Evolutionary conservation across 2,113 vertebrate genomes (phyloP), one percentile per base, ranked within the genome.

Genomic region (Riparia riparia): DNA sequence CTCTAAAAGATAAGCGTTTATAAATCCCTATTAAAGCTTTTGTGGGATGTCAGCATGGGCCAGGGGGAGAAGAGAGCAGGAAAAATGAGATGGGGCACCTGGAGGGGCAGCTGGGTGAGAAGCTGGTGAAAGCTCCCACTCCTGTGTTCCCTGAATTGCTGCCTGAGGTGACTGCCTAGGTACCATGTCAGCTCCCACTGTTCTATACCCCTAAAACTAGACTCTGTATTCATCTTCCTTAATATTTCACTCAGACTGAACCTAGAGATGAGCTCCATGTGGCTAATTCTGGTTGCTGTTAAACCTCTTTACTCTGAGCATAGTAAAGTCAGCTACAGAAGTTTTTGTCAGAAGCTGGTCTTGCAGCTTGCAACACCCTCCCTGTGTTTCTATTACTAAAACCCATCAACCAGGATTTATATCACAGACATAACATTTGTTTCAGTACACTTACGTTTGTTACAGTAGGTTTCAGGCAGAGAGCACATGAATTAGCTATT

Each of bases 401-500:
- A 16, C 31, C 22, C 45, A 68, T 82, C 93, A 87, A n/a, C 5
- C 64, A 71, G 61, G 61, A 79, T 89, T 92, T 95, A 78, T 91
- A 64, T 51, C 51, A 42, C 61, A 96, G 65, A 45, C 11, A 15
- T 37, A 82, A 71, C 61, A 56, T 86, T 83, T 60, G 77, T 95
- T 89, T 92, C 83, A 57, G 70, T 49, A 45, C 34, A 17, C 60
- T 84, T 78, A 47, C 31, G 81, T 87, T 92, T 92, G 86, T 79
- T 89, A 47, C 44, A 60, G 89, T 16, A 60, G 26, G 21, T 84
- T 89, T 84, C 80, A 82, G 86, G 57, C 83, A 93, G 64, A 70
- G n/a, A 86, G 63, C 44, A 68, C 64, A 89, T 83, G 51, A 89
- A 91, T 91, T 86, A 92, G 37, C 51, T 60, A 31, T 91, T 97